A percentile compares a stretch with the other conserved stretches of the same genome.
These are phyloP conservation scores for Sinopyrophorus schimmeli DNA, from an alignment of 2,888 invertebrate species.

Conservation along the genomic window DNA sequence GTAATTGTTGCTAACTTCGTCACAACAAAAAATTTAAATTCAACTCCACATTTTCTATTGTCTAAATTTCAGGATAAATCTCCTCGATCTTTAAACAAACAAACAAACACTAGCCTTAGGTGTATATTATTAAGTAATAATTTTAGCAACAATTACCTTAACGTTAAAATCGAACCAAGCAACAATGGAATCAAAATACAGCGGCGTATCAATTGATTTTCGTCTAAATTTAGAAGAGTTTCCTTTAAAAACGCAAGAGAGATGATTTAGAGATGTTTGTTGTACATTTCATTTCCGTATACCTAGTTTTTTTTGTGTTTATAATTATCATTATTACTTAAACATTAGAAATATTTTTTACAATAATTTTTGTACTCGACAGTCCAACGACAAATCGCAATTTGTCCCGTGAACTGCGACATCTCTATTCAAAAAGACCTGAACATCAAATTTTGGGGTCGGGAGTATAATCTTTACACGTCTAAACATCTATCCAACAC, in stretches of 20 bases:
- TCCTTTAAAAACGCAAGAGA: too few species aligned
- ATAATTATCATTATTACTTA: too few species aligned
- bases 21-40: too few species aligned
- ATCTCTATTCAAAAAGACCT: constrained; percentile 28
- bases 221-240: too few species aligned
- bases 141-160: constrained; percentile 1
- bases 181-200: too few species aligned
- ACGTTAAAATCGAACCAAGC: too few species aligned
- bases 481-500: constrained; percentile 39
- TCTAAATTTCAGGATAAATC: too few species aligned
- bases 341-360: constrained; percentile 17
- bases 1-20: too few species aligned
- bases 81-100: too few species aligned
- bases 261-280: constrained; percentile 13
- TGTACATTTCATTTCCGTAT: constrained; percentile 29
- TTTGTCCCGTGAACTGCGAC: constrained; percentile 27
- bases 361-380: constrained; percentile 28
- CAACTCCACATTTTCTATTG: too few species aligned
- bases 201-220: too few species aligned
- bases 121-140: not conserved
- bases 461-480: constrained; percentile 22
- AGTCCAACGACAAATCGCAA: constrained; percentile 17
- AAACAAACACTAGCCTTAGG: constrained; percentile 20
- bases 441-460: constrained; percentile 29
- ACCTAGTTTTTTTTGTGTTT: too few species aligned